phyloP scores from a whole-genome alignment of 2,113 vertebrate species.

The Origma solitaria region DNA sequence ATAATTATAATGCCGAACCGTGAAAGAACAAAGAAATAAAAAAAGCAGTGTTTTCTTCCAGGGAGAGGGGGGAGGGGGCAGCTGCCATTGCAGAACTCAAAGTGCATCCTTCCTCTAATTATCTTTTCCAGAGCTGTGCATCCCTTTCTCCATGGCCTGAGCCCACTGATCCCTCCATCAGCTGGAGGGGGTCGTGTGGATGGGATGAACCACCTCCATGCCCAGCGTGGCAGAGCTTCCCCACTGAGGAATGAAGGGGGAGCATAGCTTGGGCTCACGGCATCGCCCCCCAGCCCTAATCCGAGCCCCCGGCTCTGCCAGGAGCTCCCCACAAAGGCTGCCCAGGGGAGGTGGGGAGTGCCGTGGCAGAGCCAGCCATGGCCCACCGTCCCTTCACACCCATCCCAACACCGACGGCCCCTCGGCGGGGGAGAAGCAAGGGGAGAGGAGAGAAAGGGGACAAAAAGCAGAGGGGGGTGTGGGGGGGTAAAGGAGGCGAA shows the following conservation, averaged over 20 bases:
- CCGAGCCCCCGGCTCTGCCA: not conserved
- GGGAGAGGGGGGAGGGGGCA: not conserved
- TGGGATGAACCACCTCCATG: not conserved
- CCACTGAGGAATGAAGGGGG: fast-evolving
- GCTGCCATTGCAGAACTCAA: not conserved
- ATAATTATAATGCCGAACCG: constrained; percentile 48
- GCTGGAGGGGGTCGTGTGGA: fast-evolving
- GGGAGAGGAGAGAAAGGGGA: not conserved
- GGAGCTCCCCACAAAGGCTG: not conserved
- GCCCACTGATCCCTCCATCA: fast-evolving
- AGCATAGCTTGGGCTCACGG: fast-evolving
- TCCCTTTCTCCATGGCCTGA: fast-evolving
- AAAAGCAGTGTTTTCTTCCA: constrained; percentile 10
- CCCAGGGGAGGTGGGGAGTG: fast-evolving
- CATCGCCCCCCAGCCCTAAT: not conserved
- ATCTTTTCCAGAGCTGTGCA: not conserved
- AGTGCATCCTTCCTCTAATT: constrained; percentile 1
- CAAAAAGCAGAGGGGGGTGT: not conserved
- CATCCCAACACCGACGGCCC: not conserved
- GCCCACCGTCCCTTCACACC: not conserved
- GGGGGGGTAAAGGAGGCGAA: not conserved
- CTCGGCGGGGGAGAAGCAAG: not conserved
- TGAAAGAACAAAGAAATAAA: constrained; percentile 51
- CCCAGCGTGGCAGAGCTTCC: fast-evolving
- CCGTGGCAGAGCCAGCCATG: not conserved